Base-by-base conservation (phyloP, 2,797 vertebrate species). In the Hippoglossus hippoglossus region DNA sequence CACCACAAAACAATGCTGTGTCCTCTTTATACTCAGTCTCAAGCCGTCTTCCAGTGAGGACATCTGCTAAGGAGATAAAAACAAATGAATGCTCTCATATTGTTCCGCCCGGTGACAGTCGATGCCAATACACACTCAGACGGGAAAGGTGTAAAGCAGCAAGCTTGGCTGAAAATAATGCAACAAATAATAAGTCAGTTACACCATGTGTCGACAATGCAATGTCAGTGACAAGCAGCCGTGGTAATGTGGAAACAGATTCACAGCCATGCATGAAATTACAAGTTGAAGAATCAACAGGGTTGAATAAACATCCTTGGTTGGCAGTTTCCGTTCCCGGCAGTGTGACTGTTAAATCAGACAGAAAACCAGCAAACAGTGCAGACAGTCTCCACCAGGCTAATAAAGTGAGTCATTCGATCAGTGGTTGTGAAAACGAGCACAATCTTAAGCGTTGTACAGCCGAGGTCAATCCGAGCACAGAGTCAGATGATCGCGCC, bases 401-500 rank as follows among this genome's bases (percentile, higher is more conserved):
- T 52, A 59, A 70, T 41, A 7, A 71, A 34, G 36, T 12, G 0
- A 82, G 46, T 70, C 34, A 47, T 22, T 58, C 71, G 31, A 0
- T 52, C 6, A 51, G 4, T 54, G 4, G 44, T 19, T 58, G 18
- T 66, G 41, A 77, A 75, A 79, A 73, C 56, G 51, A 80, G 55
- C 73, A 59, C 22, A 57, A 75, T 62, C 31, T 18, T 10, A 66
- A 60, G 19, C 36, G 19, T 39, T 46, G 47, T 39, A 13, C 74
- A 44, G 50, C 72, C 68, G 73, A 87, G 78, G 81, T 82, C 71
- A 71, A 68, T 63, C 56, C 16, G 22, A 64, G 60, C 1, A 3
- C 55, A 57, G 69, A 76, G 51, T 82, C 83, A 87, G 63, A 76
- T 63, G 75, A 75, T 81, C 51, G 34, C 18, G 2, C 34, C 2